Evolutionary conservation across 1,140 invertebrate genomes (phyloP).

Genomic region (Ceratosolen solmsi): DNA sequence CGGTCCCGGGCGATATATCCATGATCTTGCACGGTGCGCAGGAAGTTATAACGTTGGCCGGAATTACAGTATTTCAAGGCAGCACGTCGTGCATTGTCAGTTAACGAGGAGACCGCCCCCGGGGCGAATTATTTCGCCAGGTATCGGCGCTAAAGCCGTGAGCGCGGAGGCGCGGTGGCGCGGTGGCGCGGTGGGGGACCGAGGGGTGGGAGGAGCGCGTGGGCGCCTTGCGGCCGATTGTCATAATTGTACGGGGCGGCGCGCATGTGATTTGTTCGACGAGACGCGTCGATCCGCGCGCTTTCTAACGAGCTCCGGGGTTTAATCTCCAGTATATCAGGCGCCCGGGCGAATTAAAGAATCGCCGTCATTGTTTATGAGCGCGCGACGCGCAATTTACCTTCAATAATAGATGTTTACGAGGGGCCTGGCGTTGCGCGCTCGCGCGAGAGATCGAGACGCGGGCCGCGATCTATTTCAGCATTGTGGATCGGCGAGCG

Average conservation of each 20-base stretch:
- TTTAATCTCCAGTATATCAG: background rate
- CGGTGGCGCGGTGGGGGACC: too few species aligned
- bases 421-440: slow-evolving; percentile 17
- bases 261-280: slow-evolving; percentile 59
- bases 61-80: slow-evolving; percentile 63
- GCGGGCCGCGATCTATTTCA: slow-evolving; percentile 44
- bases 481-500: slow-evolving; percentile 41
- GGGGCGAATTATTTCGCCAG: slow-evolving; percentile 66
- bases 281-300: slow-evolving; percentile 53
- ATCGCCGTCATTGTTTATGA: slow-evolving; percentile 49
- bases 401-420: slow-evolving; percentile 52
- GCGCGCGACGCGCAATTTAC: slow-evolving; percentile 35
- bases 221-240: slow-evolving; percentile 60
- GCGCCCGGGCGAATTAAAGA: slow-evolving; percentile 46
- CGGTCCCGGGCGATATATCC: slow-evolving; percentile 5
- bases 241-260: slow-evolving; percentile 63
- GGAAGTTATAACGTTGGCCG: slow-evolving; percentile 59
- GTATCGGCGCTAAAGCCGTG: slow-evolving; percentile 49
- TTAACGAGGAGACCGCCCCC: slow-evolving; percentile 70
- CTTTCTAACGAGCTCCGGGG: background rate
- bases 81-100: slow-evolving; percentile 67
- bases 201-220: background rate
- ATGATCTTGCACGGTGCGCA: slow-evolving; percentile 29
- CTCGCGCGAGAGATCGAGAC: slow-evolving; percentile 41
- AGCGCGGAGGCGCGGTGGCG: slow-evolving; percentile 9